phyloP scores from a whole-genome alignment of 1,140 invertebrate genomes.

The Protaetia brevitarsis region DNA sequence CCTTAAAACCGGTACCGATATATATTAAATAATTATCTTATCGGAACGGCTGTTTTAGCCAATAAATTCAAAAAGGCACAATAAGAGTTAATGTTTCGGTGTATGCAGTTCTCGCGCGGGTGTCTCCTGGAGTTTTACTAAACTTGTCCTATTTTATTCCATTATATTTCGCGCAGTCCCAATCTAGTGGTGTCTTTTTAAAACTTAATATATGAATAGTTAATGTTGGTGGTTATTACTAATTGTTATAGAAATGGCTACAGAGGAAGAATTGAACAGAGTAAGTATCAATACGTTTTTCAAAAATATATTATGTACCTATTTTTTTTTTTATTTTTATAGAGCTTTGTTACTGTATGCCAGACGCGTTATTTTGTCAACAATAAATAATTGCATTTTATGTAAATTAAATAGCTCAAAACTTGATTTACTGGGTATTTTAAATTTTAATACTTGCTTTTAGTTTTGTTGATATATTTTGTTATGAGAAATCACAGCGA shows the following conservation, averaged over 20 bases:
- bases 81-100: not conserved
- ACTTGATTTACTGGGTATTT: no score
- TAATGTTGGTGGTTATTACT: no score
- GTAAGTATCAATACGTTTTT: not conserved
- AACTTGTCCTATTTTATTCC: no score
- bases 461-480: no score
- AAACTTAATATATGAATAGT: not conserved
- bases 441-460: no score
- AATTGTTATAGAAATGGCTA: not conserved
- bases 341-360: no score
- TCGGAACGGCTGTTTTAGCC: not conserved
- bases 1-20: constrained; percentile 9
- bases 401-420: no score
- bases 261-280: not conserved
- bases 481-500: no score
- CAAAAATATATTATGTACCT: not conserved
- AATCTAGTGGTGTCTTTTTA: not conserved
- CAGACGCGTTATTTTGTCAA: no score
- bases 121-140: not conserved
- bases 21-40: constrained; percentile 8
- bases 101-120: not conserved
- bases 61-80: not conserved
- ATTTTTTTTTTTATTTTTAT: not conserved
- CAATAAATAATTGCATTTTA: no score
- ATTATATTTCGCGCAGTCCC: no score